A percentile compares a stretch with the other conserved stretches of the same genome.
These are phyloP conservation scores for Cairina moschata DNA, from an alignment of 2,113 vertebrate species.

Conservation along the genomic window DNA sequence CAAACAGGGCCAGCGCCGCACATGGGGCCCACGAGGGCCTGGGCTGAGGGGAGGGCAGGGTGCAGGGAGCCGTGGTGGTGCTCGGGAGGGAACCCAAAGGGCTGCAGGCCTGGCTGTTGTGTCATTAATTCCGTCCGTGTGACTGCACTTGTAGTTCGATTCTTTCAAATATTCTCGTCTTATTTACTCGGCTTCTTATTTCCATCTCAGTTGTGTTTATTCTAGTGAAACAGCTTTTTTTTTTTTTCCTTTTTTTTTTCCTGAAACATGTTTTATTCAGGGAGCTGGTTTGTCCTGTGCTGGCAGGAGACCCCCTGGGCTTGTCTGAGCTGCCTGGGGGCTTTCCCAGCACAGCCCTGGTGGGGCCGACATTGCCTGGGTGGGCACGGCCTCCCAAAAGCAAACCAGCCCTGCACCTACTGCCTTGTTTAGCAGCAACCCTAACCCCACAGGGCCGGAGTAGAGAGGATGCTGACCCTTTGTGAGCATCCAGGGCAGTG, in stretches of 20 bases:
- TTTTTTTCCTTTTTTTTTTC: too few species aligned
- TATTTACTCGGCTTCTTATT: background rate
- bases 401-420: background rate
- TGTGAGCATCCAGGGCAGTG: background rate
- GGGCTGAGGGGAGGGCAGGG: background rate
- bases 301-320: too few species aligned
- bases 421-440: too few species aligned
- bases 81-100: background rate
- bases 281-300: background rate
- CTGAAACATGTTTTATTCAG: background rate
- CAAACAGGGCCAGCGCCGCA: background rate
- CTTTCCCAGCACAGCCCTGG: too few species aligned
- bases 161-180: background rate
- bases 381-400: background rate
- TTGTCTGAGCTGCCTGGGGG: too few species aligned
- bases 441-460: background rate
- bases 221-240: background rate
- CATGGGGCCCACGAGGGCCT: fast-evolving
- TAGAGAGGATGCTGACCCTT: background rate
- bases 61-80: background rate
- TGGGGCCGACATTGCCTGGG: background rate
- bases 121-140: background rate
- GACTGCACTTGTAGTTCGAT: background rate
- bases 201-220: background rate
- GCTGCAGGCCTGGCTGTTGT: background rate